Percentiles rank a stretch among this genome's conserved stretches.
phyloP scores from a whole-genome alignment of 2,888 invertebrate genomes.

The Ditula angustiorana region DNA sequence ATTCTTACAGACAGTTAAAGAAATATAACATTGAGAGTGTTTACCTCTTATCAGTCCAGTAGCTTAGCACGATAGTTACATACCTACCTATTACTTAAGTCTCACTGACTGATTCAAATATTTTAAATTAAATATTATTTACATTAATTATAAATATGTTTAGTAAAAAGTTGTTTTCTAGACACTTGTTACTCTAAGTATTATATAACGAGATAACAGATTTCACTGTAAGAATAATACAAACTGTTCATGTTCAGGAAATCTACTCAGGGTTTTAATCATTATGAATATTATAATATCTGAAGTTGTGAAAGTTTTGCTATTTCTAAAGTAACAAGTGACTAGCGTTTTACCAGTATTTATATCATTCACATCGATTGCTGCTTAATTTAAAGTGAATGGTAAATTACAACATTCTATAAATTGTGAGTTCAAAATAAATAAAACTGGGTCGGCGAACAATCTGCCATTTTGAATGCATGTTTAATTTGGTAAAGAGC shows the following conservation, averaged over 20 bases:
- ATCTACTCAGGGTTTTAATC: no score
- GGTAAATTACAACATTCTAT: slow-evolving; percentile 34
- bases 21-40: slow-evolving; percentile 78
- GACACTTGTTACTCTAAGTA: slow-evolving; percentile 26
- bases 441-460: slow-evolving; percentile 19
- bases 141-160: slow-evolving; percentile 56
- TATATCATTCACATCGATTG: slow-evolving; percentile 53
- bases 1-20: slow-evolving; percentile 80
- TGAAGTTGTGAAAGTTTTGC: no score
- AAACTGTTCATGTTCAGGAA: no score
- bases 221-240: no score
- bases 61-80: slow-evolving; percentile 71
- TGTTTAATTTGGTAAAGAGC: slow-evolving; percentile 2
- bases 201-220: no score
- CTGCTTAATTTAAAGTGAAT: slow-evolving; percentile 35
- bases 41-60: slow-evolving; percentile 76
- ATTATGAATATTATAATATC: no score
- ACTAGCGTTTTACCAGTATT: slow-evolving; percentile 48
- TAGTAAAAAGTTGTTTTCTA: slow-evolving; percentile 24
- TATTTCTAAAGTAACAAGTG: slow-evolving; percentile 8
- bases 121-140: slow-evolving; percentile 56
- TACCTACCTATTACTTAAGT: slow-evolving; percentile 57
- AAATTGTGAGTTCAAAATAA: slow-evolving; percentile 16
- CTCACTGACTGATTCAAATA: slow-evolving; percentile 70
- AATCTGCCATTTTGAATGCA: slow-evolving; percentile 3